A percentile compares a stretch with the other conserved stretches of the same genome.
Evolutionary conservation across 2,888 invertebrate genomes (phyloP).

Genomic region (Plagiodera versicolora): DNA sequence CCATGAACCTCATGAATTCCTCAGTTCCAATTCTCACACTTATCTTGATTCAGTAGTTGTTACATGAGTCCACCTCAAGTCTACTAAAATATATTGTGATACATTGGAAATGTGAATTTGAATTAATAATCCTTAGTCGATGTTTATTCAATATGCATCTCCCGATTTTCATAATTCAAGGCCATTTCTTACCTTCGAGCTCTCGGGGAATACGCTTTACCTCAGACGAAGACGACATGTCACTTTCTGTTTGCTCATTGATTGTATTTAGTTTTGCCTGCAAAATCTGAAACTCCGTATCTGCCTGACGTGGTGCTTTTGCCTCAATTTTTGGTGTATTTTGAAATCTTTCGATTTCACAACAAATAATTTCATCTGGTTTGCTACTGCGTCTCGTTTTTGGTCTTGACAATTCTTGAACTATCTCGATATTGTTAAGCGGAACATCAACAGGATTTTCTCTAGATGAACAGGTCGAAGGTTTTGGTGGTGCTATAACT

Average conservation of each 20-base stretch:
- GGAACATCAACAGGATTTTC: not conserved
- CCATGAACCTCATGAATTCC: too few relatives aligned
- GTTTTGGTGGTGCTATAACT: not conserved
- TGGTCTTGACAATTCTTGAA: not conserved
- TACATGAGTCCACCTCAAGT: too few relatives aligned
- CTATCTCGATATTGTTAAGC: not conserved
- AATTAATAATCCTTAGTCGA: too few relatives aligned
- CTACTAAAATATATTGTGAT: too few relatives aligned
- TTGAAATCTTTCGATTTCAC: conserved; percentile 12
- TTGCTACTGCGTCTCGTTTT: conserved; percentile 7
- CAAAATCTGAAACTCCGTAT: conserved; percentile 29
- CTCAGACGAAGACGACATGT: conserved; percentile 10
- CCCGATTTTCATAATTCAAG: too few relatives aligned
- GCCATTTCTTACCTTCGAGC: not conserved
- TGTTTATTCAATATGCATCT: not conserved
- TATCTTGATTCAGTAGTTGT: too few relatives aligned
- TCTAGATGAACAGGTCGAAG: not conserved
- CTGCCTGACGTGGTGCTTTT: conserved; percentile 7
- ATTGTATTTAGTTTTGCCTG: conserved; percentile 38
- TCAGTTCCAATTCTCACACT: too few relatives aligned
- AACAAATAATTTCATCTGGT: not conserved
- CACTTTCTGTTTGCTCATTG: conserved; percentile 35
- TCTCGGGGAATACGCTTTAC: conserved; percentile 2
- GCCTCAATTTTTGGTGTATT: conserved; percentile 6
- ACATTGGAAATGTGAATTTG: too few relatives aligned